A percentile compares a stretch with the other conserved stretches of the same genome.
Evolutionary conservation across 2,888 invertebrate genomes (phyloP).

Genomic region (Aradus depressus): DNA sequence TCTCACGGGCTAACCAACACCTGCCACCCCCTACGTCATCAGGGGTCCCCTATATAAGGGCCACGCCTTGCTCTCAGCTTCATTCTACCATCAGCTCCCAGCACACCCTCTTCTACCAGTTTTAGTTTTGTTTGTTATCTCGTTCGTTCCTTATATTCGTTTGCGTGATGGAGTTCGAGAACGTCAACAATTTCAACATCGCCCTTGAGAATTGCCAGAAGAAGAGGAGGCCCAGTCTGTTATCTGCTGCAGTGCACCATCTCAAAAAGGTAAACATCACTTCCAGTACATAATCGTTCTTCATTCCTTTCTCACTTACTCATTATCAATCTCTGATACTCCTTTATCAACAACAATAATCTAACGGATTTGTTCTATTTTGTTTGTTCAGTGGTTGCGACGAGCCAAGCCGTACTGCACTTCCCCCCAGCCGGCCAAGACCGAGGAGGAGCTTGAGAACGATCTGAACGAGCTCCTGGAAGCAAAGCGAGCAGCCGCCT

Average conservation of each 20-base stretch:
- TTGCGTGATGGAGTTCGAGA: slow-evolving; percentile 24
- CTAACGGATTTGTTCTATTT: slow-evolving; percentile 16
- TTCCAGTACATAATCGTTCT: too few species aligned
- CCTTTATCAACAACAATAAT: too few species aligned
- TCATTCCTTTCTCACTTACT: too few species aligned
- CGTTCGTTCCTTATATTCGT: too few species aligned
- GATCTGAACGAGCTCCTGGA: slow-evolving; percentile 23
- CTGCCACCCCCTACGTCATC: slow-evolving; percentile 25
- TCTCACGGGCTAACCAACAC: slow-evolving; percentile 25
- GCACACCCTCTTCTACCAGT: neutral
- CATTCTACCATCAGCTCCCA: neutral
- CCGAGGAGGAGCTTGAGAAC: slow-evolving; percentile 24
- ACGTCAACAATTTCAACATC: slow-evolving; percentile 28
- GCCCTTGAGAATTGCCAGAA: slow-evolving; percentile 24
- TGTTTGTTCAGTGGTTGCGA: slow-evolving; percentile 23
- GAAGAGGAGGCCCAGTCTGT: slow-evolving; percentile 16
- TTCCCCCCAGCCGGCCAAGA: slow-evolving; percentile 2
- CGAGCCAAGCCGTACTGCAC: slow-evolving; percentile 21
- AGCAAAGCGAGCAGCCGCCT: slow-evolving; percentile 8
- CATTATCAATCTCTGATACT: too few species aligned
- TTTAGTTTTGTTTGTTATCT: too few species aligned
- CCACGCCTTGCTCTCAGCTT: neutral
- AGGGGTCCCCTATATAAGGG: slow-evolving; percentile 3
- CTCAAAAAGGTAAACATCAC: slow-evolving; percentile 27
- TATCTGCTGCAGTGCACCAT: slow-evolving; percentile 20